phyloP scores from a whole-genome alignment of 1,140 invertebrate species.

The Caenorhabditis inopinata region DNA sequence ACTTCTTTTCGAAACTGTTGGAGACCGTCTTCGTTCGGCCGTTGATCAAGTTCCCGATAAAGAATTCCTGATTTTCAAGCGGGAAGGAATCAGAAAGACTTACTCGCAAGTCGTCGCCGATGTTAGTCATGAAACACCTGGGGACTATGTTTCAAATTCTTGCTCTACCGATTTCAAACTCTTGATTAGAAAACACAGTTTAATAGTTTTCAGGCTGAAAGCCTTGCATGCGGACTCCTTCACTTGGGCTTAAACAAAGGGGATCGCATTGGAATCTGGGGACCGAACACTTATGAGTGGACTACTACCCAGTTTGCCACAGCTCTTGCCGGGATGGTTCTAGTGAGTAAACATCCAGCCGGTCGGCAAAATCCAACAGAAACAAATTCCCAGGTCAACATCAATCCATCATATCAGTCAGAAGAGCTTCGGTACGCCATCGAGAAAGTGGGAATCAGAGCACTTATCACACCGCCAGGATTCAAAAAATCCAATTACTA shows the following conservation, averaged over 20 bases:
- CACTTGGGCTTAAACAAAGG: conserved; percentile 77
- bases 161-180: background rate
- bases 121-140: conserved; percentile 44
- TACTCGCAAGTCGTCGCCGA: conserved; percentile 59
- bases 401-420: conserved; percentile 81
- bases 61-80: conserved; percentile 63
- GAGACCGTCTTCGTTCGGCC: conserved; percentile 54
- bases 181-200: no score
- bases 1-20: conserved; percentile 61
- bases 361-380: background rate
- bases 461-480: conserved; percentile 56
- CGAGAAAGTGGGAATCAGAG: conserved; percentile 71
- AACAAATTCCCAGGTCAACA: conserved; percentile 69
- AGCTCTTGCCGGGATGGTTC: conserved; percentile 78
- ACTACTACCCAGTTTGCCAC: conserved; percentile 77
- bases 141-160: background rate
- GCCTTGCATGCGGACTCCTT: conserved; percentile 78
- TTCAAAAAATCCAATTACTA: conserved; percentile 66
- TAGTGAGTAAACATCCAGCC: conserved; percentile 68
- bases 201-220: conserved; percentile 72
- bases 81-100: conserved; percentile 60
- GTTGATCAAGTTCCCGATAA: conserved; percentile 57
- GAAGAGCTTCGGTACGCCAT: conserved; percentile 79
- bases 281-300: conserved; percentile 83
- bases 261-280: conserved; percentile 84